Percentiles rank a stretch among this genome's conserved stretches.
Evolutionary conservation across 2,888 invertebrate genomes (phyloP).

Genomic region (Megastigmus dorsalis): DNA sequence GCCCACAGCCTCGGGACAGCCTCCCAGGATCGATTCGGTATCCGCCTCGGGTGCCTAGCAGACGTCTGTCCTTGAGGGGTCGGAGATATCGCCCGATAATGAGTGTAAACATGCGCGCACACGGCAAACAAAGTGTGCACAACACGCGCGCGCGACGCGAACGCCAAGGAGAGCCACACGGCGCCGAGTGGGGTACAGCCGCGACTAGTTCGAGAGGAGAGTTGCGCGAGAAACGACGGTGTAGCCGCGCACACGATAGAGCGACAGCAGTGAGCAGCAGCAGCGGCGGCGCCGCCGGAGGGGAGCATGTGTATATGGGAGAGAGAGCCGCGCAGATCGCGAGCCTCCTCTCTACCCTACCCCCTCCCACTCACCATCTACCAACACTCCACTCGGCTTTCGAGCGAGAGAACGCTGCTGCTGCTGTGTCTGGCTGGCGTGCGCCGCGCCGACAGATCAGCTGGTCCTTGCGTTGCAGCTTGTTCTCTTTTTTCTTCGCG

Average conservation of each 20-base stretch:
- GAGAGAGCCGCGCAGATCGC: no score
- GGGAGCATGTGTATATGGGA: no score
- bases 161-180: constrained; percentile 18
- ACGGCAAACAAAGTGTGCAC: no score
- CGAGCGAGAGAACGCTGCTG: no score
- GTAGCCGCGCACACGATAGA: neutral
- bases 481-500: no score
- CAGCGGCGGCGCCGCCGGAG: neutral
- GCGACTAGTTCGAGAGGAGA: constrained; percentile 34
- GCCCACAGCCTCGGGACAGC: neutral
- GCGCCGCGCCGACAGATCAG: no score
- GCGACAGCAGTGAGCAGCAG: no score
- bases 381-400: no score
- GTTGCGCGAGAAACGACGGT: constrained; percentile 13
- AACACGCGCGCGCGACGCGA: constrained; percentile 14
- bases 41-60: neutral
- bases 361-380: no score
- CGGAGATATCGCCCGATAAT: neutral
- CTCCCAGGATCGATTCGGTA: neutral
- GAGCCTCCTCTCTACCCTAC: no score
- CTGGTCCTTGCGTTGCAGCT: no score
- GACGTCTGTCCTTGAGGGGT: neutral
- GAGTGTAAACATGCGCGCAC: constrained; percentile 6
- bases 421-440: no score
- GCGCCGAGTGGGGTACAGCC: constrained; percentile 33